Evolutionary conservation across 1,140 invertebrate genomes (phyloP).

Genomic region (Apis florea): DNA sequence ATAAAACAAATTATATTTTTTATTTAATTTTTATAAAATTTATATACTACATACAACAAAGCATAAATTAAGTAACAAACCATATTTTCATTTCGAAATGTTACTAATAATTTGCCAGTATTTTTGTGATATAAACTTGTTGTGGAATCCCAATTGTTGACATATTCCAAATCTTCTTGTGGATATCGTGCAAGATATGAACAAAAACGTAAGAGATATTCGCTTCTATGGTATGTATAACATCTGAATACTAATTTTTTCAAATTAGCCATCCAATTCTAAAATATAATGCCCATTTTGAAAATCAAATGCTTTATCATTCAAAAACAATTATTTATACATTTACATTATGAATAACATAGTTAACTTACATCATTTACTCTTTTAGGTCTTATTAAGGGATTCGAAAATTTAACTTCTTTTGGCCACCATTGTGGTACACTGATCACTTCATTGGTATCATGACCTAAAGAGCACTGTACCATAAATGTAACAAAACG

Average conservation of each 20-base stretch:
- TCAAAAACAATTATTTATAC: neutral
- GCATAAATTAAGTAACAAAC: conserved; percentile 62
- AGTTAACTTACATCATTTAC: conserved; percentile 77
- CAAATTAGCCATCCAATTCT: conserved; percentile 83
- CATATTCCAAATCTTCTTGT: conserved; percentile 84
- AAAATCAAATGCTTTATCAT: neutral
- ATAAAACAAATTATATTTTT: conserved; percentile 19
- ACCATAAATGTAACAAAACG: conserved; percentile 88
- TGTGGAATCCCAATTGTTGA: conserved; percentile 87
- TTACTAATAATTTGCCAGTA: conserved; percentile 85
- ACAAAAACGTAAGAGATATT: conserved; percentile 86
- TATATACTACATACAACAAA: neutral
- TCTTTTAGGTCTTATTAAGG: conserved; percentile 82
- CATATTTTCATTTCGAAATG: conserved; percentile 88
- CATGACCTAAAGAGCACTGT: conserved; percentile 86
- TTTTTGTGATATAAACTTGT: conserved; percentile 86
- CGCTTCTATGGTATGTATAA: conserved; percentile 86
- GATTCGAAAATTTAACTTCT: conserved; percentile 84
- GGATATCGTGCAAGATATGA: conserved; percentile 85
- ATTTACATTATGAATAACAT: neutral
- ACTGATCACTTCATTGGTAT: conserved; percentile 81
- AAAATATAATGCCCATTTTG: conserved; percentile 47
- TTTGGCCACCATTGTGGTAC: conserved; percentile 86
- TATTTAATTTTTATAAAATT: neutral
- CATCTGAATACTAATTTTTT: conserved; percentile 86